Percentiles rank a stretch among this genome's conserved stretches.
phyloP scores from a whole-genome alignment of 2,113 vertebrate species.

The Callionymus lyra region DNA sequence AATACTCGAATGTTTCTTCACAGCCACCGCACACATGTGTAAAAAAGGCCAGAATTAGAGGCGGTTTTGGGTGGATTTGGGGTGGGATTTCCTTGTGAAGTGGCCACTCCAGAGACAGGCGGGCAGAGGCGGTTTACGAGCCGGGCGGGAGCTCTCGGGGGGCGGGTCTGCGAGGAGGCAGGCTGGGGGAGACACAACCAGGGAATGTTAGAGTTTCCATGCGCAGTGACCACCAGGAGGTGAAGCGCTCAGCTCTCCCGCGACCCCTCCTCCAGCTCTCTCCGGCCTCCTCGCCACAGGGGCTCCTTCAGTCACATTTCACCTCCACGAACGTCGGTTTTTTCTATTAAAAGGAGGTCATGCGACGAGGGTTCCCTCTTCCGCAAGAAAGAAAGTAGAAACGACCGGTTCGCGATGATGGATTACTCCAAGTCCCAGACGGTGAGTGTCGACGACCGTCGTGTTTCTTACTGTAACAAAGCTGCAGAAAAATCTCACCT shows the following conservation, averaged over 20 bases:
- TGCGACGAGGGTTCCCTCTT: constrained; percentile 42
- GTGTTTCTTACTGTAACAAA: constrained; percentile 55
- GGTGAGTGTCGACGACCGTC: constrained; percentile 64
- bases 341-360: constrained; percentile 14
- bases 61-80: constrained; percentile 3
- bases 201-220: constrained; percentile 66
- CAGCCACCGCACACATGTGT: neutral
- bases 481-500: neutral
- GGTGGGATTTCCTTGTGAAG: constrained; percentile 27
- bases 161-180: constrained; percentile 58
- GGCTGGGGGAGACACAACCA: constrained; percentile 29
- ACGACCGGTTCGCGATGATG: constrained; percentile 58
- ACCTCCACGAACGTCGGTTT: constrained; percentile 1
- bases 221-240: constrained; percentile 58
- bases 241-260: constrained; percentile 31
- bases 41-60: too few relatives aligned
- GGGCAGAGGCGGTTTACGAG: constrained; percentile 24
- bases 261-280: constrained; percentile 53
- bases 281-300: constrained; percentile 22
- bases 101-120: constrained; percentile 15
- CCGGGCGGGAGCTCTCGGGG: constrained; percentile 35
- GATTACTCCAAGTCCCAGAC: constrained; percentile 70
- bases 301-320: constrained; percentile 20
- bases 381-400: constrained; percentile 22
- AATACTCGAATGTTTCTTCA: constrained; percentile 1